A percentile compares a stretch with the other conserved stretches of the same genome.
phyloP scores from a whole-genome alignment of 2,113 vertebrate genomes.

The Lamprologus sp. region DNA sequence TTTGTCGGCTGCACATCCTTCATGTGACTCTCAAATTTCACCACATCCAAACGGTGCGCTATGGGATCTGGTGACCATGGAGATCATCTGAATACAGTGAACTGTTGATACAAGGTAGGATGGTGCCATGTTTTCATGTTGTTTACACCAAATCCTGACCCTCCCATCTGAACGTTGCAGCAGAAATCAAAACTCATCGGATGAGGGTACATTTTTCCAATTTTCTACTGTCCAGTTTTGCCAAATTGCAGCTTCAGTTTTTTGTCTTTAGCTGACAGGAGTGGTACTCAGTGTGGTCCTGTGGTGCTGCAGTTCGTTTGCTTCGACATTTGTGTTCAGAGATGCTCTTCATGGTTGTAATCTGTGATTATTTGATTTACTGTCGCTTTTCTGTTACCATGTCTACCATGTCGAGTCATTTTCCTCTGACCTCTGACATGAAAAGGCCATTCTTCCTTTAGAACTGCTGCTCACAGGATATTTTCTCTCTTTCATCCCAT shows the following conservation, averaged over 20 bases:
- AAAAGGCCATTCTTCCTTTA: not conserved
- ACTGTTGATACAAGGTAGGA: not conserved
- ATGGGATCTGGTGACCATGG: not conserved
- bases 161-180: not conserved
- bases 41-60: not conserved
- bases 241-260: not conserved
- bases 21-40: not conserved
- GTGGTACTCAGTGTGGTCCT: not conserved
- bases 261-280: not conserved
- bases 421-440: not conserved
- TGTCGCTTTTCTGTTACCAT: not conserved
- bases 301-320: not conserved
- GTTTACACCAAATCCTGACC: not conserved
- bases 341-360: not conserved
- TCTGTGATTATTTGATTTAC: not conserved
- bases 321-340: not conserved
- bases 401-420: not conserved
- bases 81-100: not conserved
- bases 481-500: not conserved
- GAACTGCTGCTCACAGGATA: rapidly evolving
- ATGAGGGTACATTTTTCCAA: not conserved
- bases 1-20: not conserved
- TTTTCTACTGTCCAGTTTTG: not conserved
- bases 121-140: not conserved
- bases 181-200: not conserved